Percentiles rank a stretch among this genome's conserved stretches.
These are phyloP conservation scores for Ophraella communa DNA, from an alignment of 2,888 invertebrate genomes.

Conservation along the genomic window DNA sequence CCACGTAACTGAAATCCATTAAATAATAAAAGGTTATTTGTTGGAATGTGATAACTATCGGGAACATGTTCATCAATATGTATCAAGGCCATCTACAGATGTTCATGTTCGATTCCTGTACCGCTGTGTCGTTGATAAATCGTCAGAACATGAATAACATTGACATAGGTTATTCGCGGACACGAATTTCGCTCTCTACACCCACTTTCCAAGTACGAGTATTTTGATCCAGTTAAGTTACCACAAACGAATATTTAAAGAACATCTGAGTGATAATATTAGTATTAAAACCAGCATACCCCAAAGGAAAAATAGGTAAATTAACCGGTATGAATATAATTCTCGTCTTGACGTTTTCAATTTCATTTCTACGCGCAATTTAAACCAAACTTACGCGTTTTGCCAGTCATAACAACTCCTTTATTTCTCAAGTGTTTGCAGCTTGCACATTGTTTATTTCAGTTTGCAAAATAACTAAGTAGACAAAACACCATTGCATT, in stretches of 20 bases:
- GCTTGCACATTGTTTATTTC: not conserved
- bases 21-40: not conserved
- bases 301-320: no score
- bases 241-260: not conserved
- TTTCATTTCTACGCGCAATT: no score
- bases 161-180: conserved; percentile 35
- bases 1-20: not conserved
- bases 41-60: conserved; percentile 13
- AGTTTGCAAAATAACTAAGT: not conserved
- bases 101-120: conserved; percentile 21
- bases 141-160: conserved; percentile 32
- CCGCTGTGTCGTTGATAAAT: conserved; percentile 30
- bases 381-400: no score
- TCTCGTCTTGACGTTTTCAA: no score
- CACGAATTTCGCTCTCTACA: conserved; percentile 22
- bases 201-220: conserved; percentile 26
- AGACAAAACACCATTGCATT: not conserved
- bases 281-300: no score
- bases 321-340: no score
- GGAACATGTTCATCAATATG: conserved; percentile 28
- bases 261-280: no score
- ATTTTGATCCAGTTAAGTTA: not conserved
- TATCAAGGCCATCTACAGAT: conserved; percentile 28
- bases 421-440: not conserved
- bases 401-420: not conserved